A percentile compares a stretch with the other conserved stretches of the same genome.
Evolutionary conservation across 2,888 invertebrate species (phyloP).

Genomic region (Opisthograptis luteolata): DNA sequence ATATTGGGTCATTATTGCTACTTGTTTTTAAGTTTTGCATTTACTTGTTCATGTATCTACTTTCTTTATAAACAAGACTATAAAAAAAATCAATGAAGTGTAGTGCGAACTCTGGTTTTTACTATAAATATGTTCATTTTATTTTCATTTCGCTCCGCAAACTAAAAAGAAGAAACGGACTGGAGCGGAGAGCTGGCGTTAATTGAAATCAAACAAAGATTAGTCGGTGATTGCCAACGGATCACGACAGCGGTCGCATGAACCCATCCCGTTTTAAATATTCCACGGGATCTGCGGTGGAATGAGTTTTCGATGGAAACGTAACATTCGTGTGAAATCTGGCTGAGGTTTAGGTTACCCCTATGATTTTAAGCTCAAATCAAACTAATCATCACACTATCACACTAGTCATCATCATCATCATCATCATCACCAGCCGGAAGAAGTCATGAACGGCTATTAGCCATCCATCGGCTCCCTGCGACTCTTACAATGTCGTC

Average conservation of each 20-base stretch:
- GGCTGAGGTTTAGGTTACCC: background rate
- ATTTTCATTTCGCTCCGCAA: slow-evolving; percentile 16
- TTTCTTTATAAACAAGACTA: too few relatives aligned
- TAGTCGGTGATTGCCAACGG: slow-evolving; percentile 62
- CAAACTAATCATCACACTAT: too few relatives aligned
- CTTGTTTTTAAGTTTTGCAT: too few relatives aligned
- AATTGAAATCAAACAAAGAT: slow-evolving; percentile 81
- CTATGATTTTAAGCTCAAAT: background rate
- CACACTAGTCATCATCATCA: too few relatives aligned
- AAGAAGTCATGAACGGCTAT: too few relatives aligned
- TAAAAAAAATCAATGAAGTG: too few relatives aligned
- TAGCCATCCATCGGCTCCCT: too few relatives aligned
- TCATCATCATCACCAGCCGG: too few relatives aligned
- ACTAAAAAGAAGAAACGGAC: slow-evolving; percentile 26
- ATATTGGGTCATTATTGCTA: too few relatives aligned
- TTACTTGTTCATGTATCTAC: too few relatives aligned
- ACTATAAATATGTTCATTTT: background rate
- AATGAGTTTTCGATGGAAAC: slow-evolving; percentile 26
- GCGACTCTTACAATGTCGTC: too few relatives aligned
- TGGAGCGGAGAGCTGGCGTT: slow-evolving; percentile 47
- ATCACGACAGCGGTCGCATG: slow-evolving; percentile 55
- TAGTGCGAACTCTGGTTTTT: too few relatives aligned
- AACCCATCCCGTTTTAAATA: slow-evolving; percentile 56
- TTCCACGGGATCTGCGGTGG: slow-evolving; percentile 17
- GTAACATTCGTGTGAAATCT: slow-evolving; percentile 4